These are phyloP conservation scores for Acanthopagrus latus DNA, from an alignment of 2,797 vertebrate species.

Conservation along the genomic window DNA sequence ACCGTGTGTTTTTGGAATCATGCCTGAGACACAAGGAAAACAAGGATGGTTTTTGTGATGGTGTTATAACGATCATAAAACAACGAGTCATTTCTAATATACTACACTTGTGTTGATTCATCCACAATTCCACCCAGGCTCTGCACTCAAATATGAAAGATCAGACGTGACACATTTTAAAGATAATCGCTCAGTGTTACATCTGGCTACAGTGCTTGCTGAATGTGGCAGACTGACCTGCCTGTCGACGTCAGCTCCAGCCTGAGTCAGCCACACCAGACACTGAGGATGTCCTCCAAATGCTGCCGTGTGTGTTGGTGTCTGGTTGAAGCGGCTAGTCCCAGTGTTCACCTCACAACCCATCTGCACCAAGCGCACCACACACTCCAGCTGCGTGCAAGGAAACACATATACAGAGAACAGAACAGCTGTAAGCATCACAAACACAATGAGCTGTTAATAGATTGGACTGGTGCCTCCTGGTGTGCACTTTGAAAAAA, in stretches of 20 bases:
- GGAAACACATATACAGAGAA: not conserved
- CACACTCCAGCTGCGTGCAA: conserved; percentile 91
- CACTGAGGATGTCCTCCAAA: conserved; percentile 95
- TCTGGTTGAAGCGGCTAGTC: conserved; percentile 94
- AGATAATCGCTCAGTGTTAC: too few species aligned
- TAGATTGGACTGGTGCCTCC: too few species aligned
- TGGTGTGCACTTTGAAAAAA: not conserved
- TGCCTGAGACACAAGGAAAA: not conserved
- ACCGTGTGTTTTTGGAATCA: not conserved
- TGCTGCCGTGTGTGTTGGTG: conserved; percentile 94
- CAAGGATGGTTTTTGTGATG: not conserved
- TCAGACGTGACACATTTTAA: not conserved
- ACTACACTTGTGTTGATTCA: not conserved
- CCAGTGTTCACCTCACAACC: conserved; percentile 91
- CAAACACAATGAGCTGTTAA: too few species aligned
- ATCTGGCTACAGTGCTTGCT: not conserved
- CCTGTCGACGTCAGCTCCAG: conserved; percentile 93
- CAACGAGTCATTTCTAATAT: not conserved
- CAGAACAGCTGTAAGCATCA: too few species aligned
- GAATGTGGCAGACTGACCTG: conserved; percentile 84
- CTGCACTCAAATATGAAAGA: too few species aligned
- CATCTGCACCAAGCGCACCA: conserved; percentile 91
- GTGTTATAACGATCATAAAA: not conserved
- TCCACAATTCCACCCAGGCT: not conserved
- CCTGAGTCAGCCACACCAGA: conserved; percentile 94